A percentile compares a stretch with the other conserved stretches of the same genome.
Evolutionary conservation across 1,140 invertebrate species (phyloP).

Genomic region (Nilaparvata lugens): DNA sequence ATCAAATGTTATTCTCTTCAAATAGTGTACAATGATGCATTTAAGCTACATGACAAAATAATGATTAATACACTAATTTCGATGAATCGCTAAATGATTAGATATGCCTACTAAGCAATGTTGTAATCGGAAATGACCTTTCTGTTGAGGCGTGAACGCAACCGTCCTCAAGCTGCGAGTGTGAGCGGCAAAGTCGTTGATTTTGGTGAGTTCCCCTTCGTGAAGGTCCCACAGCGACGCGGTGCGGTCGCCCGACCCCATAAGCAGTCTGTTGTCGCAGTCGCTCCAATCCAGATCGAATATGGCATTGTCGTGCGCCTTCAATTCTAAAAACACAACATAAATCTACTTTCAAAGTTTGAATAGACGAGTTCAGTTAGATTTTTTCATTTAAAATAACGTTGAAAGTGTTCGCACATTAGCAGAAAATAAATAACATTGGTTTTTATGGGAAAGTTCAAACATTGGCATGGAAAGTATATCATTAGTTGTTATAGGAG

Average conservation of each 20-base stretch:
- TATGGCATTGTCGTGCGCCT: conserved; percentile 75
- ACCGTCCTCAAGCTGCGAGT: conserved; percentile 69
- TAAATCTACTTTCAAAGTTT: not conserved
- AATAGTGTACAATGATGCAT: too few relatives aligned
- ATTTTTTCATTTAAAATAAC: not conserved
- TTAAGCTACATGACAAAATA: too few relatives aligned
- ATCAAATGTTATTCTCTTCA: too few relatives aligned
- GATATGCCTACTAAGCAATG: too few relatives aligned
- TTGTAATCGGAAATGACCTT: conserved; percentile 32
- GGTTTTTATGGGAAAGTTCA: too few relatives aligned
- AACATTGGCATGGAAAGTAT: too few relatives aligned
- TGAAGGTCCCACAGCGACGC: conserved; percentile 61
- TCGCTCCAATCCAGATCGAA: conserved; percentile 83
- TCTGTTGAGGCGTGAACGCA: conserved; percentile 53
- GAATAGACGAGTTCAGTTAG: not conserved
- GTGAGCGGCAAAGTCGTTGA: conserved; percentile 59
- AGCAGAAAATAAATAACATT: not conserved
- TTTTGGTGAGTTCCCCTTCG: conserved; percentile 35
- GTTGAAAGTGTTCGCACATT: not conserved
- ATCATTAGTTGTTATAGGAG: too few relatives aligned
- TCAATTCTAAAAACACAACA: conserved; percentile 7
- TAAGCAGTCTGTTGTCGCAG: conserved; percentile 61
- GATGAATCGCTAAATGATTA: too few relatives aligned
- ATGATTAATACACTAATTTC: too few relatives aligned
- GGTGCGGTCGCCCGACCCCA: conserved; percentile 76